phyloP scores from a whole-genome alignment of 2,888 invertebrate genomes.

The Trissolcus japonicus region DNA sequence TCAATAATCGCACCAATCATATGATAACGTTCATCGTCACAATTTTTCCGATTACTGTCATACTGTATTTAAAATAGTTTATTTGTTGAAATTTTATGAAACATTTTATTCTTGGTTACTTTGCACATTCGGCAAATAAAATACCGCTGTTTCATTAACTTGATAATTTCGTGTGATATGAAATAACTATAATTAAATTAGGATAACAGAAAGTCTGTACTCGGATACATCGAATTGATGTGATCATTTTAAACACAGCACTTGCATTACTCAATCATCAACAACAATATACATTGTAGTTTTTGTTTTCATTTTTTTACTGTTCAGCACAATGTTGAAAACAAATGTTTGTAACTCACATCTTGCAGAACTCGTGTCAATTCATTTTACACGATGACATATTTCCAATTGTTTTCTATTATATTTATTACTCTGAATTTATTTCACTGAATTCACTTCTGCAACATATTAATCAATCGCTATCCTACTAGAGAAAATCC shows the following conservation, averaged over 20 bases:
- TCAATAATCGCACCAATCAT: too few relatives aligned
- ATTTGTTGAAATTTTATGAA: neutral
- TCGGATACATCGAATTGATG: constrained; percentile 12
- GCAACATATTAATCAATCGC: neutral
- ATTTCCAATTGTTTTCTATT: neutral
- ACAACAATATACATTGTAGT: too few relatives aligned
- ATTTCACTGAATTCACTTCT: neutral
- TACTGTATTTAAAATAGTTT: too few relatives aligned
- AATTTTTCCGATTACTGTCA: too few relatives aligned
- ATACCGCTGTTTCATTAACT: constrained; percentile 30
- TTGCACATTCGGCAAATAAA: constrained; percentile 30
- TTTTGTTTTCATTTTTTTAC: neutral
- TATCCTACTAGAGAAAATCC: neutral
- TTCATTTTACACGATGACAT: neutral
- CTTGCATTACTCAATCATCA: too few relatives aligned
- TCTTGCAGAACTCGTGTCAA: neutral
- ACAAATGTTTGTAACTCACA: neutral
- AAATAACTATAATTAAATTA: constrained; percentile 26
- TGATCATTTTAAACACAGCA: neutral
- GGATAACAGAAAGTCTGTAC: constrained; percentile 33
- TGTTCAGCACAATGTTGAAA: constrained; percentile 6
- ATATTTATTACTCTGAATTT: neutral
- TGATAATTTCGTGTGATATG: constrained; percentile 33
- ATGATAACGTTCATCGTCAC: too few relatives aligned
- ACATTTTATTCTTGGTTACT: constrained; percentile 35